phyloP scores from a whole-genome alignment of 2,113 vertebrate species.

The Scomber japonicus region DNA sequence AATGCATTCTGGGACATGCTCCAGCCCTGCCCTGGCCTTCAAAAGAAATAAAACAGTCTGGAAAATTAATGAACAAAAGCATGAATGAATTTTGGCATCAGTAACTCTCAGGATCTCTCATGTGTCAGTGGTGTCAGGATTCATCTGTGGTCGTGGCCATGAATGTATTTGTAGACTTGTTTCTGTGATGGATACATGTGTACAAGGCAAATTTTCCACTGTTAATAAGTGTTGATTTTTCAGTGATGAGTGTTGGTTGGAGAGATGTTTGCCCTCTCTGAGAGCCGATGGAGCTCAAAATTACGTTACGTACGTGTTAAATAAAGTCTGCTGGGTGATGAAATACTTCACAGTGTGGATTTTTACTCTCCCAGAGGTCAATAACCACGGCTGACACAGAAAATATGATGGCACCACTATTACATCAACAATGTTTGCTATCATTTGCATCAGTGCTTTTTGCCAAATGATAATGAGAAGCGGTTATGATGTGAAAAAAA shows the following conservation, averaged over 20 bases:
- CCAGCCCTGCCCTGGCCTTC: neutral
- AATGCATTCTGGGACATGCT: neutral
- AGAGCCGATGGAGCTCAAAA: neutral
- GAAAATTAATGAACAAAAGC: neutral
- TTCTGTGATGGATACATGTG: slow-evolving; percentile 19
- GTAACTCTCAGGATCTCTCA: neutral
- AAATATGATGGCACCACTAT: slow-evolving; percentile 23
- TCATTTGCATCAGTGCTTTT: slow-evolving; percentile 14
- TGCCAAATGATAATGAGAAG: slow-evolving; percentile 9
- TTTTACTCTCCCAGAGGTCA: slow-evolving; percentile 45
- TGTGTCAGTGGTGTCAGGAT: neutral
- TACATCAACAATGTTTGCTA: slow-evolving; percentile 22
- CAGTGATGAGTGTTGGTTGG: slow-evolving; percentile 24
- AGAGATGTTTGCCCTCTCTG: slow-evolving; percentile 32
- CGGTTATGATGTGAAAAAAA: neutral
- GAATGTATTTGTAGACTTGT: slow-evolving; percentile 37
- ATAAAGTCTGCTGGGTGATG: slow-evolving; percentile 16
- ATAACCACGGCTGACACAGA: neutral
- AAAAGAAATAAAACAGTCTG: neutral
- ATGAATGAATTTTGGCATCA: neutral
- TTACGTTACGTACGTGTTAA: neutral
- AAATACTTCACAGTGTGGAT: neutral
- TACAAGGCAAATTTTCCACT: slow-evolving; percentile 12
- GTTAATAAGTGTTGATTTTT: slow-evolving; percentile 53
- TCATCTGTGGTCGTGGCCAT: neutral